Evolutionary conservation across 2,888 invertebrate species (phyloP).

Genomic region (Habroteleia sp.): DNA sequence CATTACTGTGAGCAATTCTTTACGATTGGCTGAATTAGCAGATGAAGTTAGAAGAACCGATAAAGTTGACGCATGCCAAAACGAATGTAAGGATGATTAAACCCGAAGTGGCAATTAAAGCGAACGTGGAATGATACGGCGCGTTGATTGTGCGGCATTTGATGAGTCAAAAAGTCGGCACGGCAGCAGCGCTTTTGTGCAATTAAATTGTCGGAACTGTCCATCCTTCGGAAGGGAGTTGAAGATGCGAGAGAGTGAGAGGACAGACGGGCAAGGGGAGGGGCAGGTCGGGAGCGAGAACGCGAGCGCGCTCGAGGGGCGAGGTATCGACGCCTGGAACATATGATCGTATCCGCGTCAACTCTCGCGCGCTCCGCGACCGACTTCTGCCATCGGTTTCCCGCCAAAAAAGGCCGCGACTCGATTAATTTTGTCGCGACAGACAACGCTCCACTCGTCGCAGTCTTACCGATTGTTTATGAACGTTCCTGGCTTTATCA

Average conservation of each 20-base stretch:
- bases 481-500: background rate
- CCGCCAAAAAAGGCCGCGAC: constrained; percentile 10
- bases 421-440: background rate
- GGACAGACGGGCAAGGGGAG: background rate
- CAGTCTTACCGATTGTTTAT: background rate
- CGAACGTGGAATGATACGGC: too few species aligned
- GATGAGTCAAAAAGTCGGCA: constrained; percentile 21
- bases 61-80: too few species aligned
- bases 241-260: background rate
- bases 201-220: constrained; percentile 32
- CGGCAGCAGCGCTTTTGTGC: constrained; percentile 14
- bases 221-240: constrained; percentile 1
- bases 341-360: constrained; percentile 18
- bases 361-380: background rate
- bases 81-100: too few species aligned
- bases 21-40: too few species aligned
- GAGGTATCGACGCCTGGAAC: constrained; percentile 11
- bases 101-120: too few species aligned
- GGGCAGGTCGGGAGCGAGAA: constrained; percentile 16
- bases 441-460: background rate
- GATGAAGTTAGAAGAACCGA: too few species aligned
- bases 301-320: constrained; percentile 8
- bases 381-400: constrained; percentile 13
- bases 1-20: too few species aligned
- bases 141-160: constrained; percentile 20